Conservation (phyloP, 2,113 vertebrate genomes). For the Entomyzon cyanotis region DNA sequence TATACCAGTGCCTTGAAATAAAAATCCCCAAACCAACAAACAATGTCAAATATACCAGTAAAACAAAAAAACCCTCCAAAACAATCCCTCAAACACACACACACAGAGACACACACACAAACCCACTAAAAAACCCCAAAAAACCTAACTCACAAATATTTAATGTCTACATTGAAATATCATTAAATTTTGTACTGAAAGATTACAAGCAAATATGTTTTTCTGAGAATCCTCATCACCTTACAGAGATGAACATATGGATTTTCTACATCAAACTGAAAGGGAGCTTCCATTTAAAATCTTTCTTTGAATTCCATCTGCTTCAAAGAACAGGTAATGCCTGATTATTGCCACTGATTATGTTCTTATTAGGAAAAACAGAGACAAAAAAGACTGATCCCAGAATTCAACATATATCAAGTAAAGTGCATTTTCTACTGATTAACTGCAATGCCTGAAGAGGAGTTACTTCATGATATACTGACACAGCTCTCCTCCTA, state of each 20-base stretch:
- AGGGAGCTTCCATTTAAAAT: slow-evolving; percentile 74
- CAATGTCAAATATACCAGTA: not conserved
- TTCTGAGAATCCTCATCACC: slow-evolving; percentile 53
- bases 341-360: not conserved
- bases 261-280: slow-evolving; percentile 68
- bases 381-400: not conserved
- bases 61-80: not conserved
- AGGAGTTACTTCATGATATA: slow-evolving; percentile 79
- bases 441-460: slow-evolving; percentile 77
- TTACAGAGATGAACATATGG: slow-evolving; percentile 76
- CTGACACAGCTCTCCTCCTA: slow-evolving; percentile 76
- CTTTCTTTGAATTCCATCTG: slow-evolving; percentile 78
- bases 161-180: not conserved
- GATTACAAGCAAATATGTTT: not conserved
- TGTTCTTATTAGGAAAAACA: not conserved
- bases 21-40: not conserved
- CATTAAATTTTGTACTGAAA: not conserved
- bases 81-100: not conserved
- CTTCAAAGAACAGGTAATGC: slow-evolving; percentile 58
- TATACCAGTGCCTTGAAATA: not conserved
- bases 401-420: slow-evolving; percentile 68
- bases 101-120: too few relatives aligned
- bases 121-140: not conserved
- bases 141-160: not conserved
- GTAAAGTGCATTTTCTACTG: slow-evolving; percentile 74